Evolutionary conservation across 2,888 invertebrate species (phyloP).

Genomic region (Cotesia congregata): DNA sequence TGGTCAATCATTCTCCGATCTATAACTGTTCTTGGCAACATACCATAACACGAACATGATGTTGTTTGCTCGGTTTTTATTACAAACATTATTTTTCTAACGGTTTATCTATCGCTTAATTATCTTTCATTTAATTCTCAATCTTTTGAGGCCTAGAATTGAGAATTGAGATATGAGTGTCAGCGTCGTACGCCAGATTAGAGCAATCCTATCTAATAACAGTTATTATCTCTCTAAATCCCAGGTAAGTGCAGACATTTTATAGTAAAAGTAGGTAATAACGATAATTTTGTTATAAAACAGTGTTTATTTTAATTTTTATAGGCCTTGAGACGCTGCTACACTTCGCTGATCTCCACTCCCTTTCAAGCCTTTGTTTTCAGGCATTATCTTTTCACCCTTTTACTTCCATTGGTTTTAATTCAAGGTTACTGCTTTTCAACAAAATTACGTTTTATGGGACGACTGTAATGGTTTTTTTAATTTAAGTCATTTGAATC

Average conservation of each 20-base stretch:
- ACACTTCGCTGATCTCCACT: slow-evolving; percentile 26
- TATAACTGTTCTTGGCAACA: neutral
- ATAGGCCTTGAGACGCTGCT: slow-evolving; percentile 26
- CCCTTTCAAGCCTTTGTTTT: slow-evolving; percentile 15
- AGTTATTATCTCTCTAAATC: neutral
- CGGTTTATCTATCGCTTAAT: no score
- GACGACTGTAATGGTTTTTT: neutral
- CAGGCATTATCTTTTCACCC: neutral
- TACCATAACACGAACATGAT: neutral
- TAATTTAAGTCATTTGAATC: neutral
- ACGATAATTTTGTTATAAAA: neutral
- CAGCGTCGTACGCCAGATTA: no score
- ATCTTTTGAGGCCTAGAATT: no score
- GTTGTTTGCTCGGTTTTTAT: no score
- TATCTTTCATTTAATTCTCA: no score
- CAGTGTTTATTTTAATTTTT: slow-evolving; percentile 11
- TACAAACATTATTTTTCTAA: no score
- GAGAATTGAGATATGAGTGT: no score
- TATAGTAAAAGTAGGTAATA: neutral
- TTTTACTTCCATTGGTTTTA: neutral
- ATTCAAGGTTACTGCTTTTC: neutral
- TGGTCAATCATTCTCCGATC: slow-evolving; percentile 34
- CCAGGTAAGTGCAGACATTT: neutral
- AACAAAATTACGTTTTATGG: neutral
- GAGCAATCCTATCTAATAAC: neutral